Conservation (phyloP, 2,113 vertebrate species). For the Daphoenositta chrysoptera region DNA sequence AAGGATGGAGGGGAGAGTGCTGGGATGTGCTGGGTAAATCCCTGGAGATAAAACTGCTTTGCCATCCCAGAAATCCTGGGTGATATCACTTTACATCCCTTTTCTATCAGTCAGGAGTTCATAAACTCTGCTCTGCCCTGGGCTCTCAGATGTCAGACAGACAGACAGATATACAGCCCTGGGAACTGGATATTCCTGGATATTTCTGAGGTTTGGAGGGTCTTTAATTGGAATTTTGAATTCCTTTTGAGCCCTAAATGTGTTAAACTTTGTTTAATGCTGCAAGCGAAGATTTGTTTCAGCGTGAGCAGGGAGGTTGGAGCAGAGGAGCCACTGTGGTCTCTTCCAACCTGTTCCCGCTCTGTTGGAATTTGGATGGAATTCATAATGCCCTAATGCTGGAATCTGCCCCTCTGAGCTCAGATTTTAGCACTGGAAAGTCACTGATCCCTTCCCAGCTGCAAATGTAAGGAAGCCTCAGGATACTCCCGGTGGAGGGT, state of each 20-base stretch:
- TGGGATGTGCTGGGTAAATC: background rate
- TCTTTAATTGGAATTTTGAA: background rate
- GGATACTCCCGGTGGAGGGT: background rate
- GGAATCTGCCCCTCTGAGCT: background rate
- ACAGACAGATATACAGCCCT: fast-evolving
- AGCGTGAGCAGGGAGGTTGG: background rate
- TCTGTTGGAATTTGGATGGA: background rate
- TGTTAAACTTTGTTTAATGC: background rate
- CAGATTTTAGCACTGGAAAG: background rate
- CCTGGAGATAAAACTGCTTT: background rate
- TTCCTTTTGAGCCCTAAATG: background rate
- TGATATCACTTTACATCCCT: fast-evolving
- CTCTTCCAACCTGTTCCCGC: background rate
- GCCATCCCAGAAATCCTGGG: fast-evolving
- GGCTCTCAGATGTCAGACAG: background rate
- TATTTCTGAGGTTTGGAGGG: background rate
- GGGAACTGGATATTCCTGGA: background rate
- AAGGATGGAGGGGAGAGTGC: background rate
- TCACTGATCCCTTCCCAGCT: background rate
- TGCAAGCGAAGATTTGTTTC: background rate
- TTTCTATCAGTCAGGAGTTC: background rate
- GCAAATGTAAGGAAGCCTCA: background rate
- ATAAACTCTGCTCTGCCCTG: background rate
- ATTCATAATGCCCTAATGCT: background rate
- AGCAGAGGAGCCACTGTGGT: background rate